Conservation (phyloP, 2,797 vertebrate species). For the Smutsia gigantea region DNA sequence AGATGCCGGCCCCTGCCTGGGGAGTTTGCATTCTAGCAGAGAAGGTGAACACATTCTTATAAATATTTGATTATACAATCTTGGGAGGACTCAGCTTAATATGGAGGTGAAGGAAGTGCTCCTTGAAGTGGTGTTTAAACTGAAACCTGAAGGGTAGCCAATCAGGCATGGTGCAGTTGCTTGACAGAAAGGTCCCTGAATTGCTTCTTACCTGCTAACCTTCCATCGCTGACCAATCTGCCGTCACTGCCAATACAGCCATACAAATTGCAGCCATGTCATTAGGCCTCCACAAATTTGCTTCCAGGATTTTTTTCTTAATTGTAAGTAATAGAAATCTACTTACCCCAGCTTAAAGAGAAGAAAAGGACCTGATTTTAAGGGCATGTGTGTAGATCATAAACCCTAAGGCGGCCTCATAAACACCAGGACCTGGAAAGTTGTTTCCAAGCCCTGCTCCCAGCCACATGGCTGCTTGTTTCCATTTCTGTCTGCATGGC, state of each 20-base stretch:
- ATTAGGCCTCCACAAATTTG: not conserved
- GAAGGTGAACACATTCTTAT: not conserved
- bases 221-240: not conserved
- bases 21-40: not conserved
- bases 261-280: not conserved
- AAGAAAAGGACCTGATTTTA: not conserved
- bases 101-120: not conserved
- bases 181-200: not conserved
- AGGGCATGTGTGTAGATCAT: not conserved
- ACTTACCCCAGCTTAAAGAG: not conserved
- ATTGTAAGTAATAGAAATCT: not conserved
- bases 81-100: not conserved
- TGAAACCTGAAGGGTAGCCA: not conserved
- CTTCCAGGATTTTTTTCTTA: not conserved
- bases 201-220: not conserved
- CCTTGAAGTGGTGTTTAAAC: not conserved
- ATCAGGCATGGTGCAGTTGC: not conserved
- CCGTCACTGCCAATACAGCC: not conserved
- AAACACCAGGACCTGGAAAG: not conserved
- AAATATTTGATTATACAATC: not conserved
- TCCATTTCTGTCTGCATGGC: not conserved
- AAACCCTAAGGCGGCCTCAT: not conserved
- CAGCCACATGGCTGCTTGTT: not conserved
- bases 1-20: not conserved
- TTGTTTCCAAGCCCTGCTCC: not conserved